These are phyloP conservation scores for Parapristionchus giblindavisi DNA, from an alignment of 2,888 invertebrate genomes.

Conservation along the genomic window DNA sequence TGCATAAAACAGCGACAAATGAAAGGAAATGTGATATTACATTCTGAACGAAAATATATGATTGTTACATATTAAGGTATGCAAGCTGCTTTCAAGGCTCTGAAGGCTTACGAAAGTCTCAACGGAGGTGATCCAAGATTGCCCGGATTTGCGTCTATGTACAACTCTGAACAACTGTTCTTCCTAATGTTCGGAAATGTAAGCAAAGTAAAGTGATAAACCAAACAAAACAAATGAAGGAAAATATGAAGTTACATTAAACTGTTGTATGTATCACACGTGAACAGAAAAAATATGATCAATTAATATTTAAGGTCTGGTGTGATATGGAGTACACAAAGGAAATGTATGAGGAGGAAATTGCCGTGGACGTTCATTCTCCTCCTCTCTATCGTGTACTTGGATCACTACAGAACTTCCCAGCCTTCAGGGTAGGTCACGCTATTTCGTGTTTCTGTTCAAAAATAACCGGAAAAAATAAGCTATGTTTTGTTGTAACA, in stretches of 20 bases:
- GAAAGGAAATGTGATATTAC: not conserved
- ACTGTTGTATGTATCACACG: no score
- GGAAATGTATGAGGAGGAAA: conserved; percentile 6
- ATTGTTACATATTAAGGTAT: conserved; percentile 64
- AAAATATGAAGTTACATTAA: no score
- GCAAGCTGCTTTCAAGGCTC: conserved; percentile 64
- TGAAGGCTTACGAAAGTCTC: conserved; percentile 56
- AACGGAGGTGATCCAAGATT: conserved; percentile 61
- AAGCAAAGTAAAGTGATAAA: not conserved
- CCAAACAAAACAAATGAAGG: no score
- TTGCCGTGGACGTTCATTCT: conserved; percentile 61
- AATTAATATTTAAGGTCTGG: conserved; percentile 48
- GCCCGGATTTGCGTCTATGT: conserved; percentile 54
- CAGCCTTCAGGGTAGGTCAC: conserved; percentile 55
- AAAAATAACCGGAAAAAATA: not conserved
- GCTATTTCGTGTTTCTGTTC: conserved; percentile 4
- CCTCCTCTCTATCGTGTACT: conserved; percentile 62
- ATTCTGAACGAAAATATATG: not conserved
- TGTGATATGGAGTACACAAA: conserved; percentile 47
- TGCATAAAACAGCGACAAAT: not conserved
- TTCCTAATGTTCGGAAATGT: conserved; percentile 58
- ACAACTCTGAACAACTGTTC: conserved; percentile 58
- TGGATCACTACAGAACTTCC: conserved; percentile 64
- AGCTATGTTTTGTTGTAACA: not conserved
- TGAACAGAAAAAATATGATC: not conserved